These are phyloP conservation scores for Trichogramma evanescens DNA, from an alignment of 2,888 invertebrate species.

Conservation along the genomic window DNA sequence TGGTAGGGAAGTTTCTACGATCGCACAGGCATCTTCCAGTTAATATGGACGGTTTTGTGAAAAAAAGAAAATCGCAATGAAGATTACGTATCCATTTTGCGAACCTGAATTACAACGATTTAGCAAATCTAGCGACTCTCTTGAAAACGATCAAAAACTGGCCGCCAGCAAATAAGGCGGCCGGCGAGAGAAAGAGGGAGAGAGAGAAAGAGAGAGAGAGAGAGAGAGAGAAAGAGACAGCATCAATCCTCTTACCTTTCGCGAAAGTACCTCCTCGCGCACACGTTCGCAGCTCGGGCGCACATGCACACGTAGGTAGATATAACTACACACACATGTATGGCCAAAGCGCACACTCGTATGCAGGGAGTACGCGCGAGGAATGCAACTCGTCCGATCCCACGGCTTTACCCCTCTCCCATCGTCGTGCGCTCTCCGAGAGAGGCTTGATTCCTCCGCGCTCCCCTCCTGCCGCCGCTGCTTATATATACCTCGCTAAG, in stretches of 20 bases:
- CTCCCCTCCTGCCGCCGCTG: too few species aligned
- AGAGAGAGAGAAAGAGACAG: constrained; percentile 22
- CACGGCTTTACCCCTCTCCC: constrained; percentile 35
- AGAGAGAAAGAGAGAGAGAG: constrained; percentile 18
- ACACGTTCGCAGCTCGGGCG: too few species aligned
- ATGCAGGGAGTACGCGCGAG: constrained; percentile 33
- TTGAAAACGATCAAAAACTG: constrained; percentile 6
- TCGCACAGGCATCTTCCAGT: too few species aligned
- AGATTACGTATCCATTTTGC: too few species aligned
- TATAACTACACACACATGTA: too few species aligned
- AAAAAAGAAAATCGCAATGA: too few species aligned
- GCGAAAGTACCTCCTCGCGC: not conserved
- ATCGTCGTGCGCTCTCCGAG: constrained; percentile 10
- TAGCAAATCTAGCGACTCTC: constrained; percentile 1
- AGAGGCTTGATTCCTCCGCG: not conserved
- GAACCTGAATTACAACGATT: not conserved
- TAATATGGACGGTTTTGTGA: too few species aligned
- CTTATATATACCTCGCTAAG: too few species aligned
- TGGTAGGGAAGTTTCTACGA: too few species aligned
- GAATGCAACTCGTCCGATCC: constrained; percentile 46
- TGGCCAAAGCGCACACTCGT: too few species aligned
- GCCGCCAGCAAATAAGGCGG: constrained; percentile 10
- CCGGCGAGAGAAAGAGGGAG: constrained; percentile 11
- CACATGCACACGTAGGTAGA: too few species aligned
- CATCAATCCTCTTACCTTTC: constrained; percentile 19